These are phyloP conservation scores for Eretmochelys imbricata DNA, from an alignment of 2,113 vertebrate genomes.

Conservation along the genomic window DNA sequence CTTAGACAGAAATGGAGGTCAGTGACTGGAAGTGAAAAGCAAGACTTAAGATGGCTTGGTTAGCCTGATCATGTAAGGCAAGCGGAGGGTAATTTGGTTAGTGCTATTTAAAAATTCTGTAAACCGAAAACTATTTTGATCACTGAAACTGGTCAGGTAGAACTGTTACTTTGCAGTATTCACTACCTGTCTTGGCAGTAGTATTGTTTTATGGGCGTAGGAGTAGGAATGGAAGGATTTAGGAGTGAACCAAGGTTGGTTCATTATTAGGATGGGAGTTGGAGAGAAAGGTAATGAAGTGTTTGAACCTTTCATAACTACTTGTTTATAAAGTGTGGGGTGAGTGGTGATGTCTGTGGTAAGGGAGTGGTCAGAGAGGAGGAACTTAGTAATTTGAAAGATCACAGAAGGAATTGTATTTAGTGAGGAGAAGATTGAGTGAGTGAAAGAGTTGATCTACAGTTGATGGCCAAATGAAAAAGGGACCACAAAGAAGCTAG, in stretches of 20 bases:
- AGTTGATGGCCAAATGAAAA: not conserved
- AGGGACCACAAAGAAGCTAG: not conserved
- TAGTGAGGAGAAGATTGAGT: not conserved
- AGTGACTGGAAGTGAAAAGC: not conserved
- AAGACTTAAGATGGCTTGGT: not conserved
- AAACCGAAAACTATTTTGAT: not conserved
- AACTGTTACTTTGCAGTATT: conserved; percentile 7
- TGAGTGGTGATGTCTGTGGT: not conserved
- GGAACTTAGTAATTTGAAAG: not conserved
- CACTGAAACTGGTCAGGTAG: not conserved
- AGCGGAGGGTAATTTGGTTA: not conserved
- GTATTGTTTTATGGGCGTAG: not conserved
- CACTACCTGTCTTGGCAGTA: not conserved
- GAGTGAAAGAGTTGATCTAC: not conserved
- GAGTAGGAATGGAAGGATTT: not conserved
- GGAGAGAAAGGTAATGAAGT: not conserved
- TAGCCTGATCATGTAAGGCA: not conserved
- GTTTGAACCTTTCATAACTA: not conserved
- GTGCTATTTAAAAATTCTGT: not conserved
- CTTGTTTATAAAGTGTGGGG: not conserved
- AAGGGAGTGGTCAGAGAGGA: not conserved
- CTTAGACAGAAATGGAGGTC: not conserved
- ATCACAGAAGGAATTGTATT: not conserved
- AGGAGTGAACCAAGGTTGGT: not conserved
- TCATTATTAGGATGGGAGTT: not conserved